A percentile compares a stretch with the other conserved stretches of the same genome.
Evolutionary conservation across 2,797 vertebrate genomes (phyloP).

Genomic region (Siniperca undulata): DNA sequence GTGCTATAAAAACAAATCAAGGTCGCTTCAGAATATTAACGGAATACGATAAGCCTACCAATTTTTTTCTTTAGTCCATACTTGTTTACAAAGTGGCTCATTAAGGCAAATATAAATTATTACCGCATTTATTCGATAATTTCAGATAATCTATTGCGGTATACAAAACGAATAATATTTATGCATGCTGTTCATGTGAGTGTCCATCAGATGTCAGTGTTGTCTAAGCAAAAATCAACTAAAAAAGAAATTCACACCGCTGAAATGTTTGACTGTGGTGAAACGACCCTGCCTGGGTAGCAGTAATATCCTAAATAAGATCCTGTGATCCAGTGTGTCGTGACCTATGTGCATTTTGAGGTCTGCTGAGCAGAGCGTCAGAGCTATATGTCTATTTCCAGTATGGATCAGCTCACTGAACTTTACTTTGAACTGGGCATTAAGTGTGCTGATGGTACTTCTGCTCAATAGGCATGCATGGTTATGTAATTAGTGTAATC

Average conservation of each 20-base stretch:
- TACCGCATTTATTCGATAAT: background rate
- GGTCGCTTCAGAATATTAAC: background rate
- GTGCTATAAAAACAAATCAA: background rate
- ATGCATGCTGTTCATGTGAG: background rate
- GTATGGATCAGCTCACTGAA: no score
- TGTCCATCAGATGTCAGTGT: slow-evolving; percentile 65
- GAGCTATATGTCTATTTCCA: no score
- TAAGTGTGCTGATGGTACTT: no score
- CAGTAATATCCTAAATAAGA: background rate
- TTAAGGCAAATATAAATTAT: background rate
- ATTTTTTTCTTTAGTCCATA: background rate
- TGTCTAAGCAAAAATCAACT: background rate
- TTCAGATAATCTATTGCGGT: background rate
- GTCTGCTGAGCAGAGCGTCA: no score
- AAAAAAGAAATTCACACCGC: background rate
- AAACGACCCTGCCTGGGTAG: background rate
- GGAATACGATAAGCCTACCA: fast-evolving
- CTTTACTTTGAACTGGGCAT: no score
- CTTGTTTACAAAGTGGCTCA: background rate
- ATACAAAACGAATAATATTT: background rate
- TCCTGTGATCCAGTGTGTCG: background rate
- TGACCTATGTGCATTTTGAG: background rate
- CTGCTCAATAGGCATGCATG: no score
- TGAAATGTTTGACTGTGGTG: background rate
- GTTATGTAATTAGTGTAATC: no score